Evolutionary conservation across 2,797 vertebrate species (phyloP), one percentile per base, ranked within the genome.

Genomic region (Catharus ustulatus): DNA sequence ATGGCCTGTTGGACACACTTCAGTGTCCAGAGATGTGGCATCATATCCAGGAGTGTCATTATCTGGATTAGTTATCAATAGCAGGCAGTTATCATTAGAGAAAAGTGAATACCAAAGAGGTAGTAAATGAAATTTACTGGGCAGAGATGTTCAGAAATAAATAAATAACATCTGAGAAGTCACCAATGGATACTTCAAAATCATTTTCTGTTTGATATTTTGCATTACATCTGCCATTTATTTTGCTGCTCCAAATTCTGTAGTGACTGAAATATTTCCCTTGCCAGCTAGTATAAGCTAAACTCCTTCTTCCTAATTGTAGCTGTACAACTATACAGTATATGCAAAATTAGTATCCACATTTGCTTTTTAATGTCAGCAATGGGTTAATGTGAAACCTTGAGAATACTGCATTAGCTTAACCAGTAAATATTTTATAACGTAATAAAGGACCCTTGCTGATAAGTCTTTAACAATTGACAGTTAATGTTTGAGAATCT

Each of bases 51-150:
- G 87, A 96, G 95, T 96, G 93, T 97, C 94, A 79, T 98, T 98
- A 98, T 97, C 97, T 96, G 91, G 93, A 98, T 98, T 98, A 98
- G 98, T 98, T 98, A 97, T 96, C 96, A 98, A 97, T 96, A 97
- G 90, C 18, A 2, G 92, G 90, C 90, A 97, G 89, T 95, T 95
- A 97, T 89, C 95, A 96, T 97, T 97, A 98, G 79, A 94, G 55
- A 74, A 62, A 95, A 96, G 59, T 87, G 89, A 95, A 97, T 97
- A 97, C 26, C 43, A 93, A 66, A 95, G 69, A 97, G 68, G n/a
- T 40, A 95, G 57, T 79, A 97, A 96, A 95, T 93, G 29, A 96
- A 95, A 97, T 97, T 96, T 97, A 84, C 57, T 78, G 92, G 73
- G 48, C 42, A 96, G 61, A 93, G 51, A 93, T 69, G 48, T 10